Percentiles rank a stretch among this genome's conserved stretches.
These are phyloP conservation scores for Mustela lutreola DNA, from an alignment of 2,113 vertebrate species.

Conservation along the genomic window DNA sequence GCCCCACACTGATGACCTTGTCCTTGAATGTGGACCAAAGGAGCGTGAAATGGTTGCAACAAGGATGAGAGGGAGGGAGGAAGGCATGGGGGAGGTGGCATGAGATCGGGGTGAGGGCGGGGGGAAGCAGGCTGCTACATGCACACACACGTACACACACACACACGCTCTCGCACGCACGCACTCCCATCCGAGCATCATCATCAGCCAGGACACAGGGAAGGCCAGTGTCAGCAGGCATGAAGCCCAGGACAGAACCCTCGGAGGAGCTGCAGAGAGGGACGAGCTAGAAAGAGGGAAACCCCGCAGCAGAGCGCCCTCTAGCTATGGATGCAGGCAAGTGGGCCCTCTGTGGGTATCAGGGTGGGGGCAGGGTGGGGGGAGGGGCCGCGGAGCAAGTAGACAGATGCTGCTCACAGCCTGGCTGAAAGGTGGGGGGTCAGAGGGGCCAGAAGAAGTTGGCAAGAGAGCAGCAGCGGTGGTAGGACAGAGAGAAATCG, in stretches of 20 bases:
- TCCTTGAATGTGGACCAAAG: conserved; percentile 19
- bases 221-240: conserved; percentile 9
- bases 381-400: neutral
- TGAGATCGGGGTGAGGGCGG: neutral
- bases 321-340: neutral
- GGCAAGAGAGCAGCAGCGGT: neutral
- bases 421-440: neutral
- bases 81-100: neutral
- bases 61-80: conserved; percentile 48
- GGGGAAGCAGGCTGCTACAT: conserved; percentile 28
- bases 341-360: neutral
- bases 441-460: neutral
- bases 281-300: neutral
- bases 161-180: neutral
- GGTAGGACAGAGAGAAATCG: neutral
- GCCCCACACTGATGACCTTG: neutral
- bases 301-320: neutral
- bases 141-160: rapidly evolving
- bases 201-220: conserved; percentile 52
- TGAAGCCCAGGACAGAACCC: conserved; percentile 59
- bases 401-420: neutral
- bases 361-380: neutral
- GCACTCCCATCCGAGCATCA: neutral
- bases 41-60: conserved; percentile 78
- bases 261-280: neutral